These are phyloP conservation scores for Mus minutoides DNA, from an alignment of 2,797 vertebrate genomes.

Conservation along the genomic window DNA sequence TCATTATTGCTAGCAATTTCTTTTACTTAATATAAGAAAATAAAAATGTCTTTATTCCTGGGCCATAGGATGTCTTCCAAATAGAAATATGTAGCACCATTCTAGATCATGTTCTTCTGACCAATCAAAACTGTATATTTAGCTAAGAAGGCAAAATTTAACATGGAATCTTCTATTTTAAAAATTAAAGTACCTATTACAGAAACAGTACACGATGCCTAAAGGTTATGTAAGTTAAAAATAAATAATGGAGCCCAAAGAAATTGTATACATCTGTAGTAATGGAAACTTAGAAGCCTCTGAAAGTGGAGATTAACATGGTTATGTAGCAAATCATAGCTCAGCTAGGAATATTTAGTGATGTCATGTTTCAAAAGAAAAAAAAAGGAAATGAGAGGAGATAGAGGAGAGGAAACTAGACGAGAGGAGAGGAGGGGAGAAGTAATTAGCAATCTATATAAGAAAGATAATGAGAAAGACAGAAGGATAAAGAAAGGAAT, in stretches of 20 bases:
- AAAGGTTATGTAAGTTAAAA: neutral
- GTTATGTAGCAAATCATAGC: neutral
- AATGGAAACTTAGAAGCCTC: neutral
- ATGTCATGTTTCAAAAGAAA: neutral
- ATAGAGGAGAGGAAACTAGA: neutral
- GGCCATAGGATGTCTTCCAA: neutral
- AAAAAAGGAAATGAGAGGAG: no score
- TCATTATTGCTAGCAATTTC: conserved; percentile 18
- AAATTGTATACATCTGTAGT: neutral
- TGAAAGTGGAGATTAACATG: no score
- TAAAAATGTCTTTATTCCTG: neutral
- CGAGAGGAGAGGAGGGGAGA: no score
- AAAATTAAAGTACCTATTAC: neutral
- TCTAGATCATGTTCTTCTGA: neutral
- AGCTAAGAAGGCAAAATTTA: neutral
- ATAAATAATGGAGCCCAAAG: neutral
- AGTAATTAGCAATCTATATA: neutral
- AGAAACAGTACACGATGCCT: neutral
- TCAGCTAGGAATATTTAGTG: neutral
- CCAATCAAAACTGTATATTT: neutral
- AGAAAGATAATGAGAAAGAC: no score
- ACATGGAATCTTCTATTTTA: neutral
- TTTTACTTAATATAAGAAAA: neutral
- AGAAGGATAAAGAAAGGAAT: neutral
- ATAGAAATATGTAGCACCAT: neutral